These are phyloP conservation scores for Bostrychus sinensis DNA, from an alignment of 2,113 vertebrate species.

Conservation along the genomic window DNA sequence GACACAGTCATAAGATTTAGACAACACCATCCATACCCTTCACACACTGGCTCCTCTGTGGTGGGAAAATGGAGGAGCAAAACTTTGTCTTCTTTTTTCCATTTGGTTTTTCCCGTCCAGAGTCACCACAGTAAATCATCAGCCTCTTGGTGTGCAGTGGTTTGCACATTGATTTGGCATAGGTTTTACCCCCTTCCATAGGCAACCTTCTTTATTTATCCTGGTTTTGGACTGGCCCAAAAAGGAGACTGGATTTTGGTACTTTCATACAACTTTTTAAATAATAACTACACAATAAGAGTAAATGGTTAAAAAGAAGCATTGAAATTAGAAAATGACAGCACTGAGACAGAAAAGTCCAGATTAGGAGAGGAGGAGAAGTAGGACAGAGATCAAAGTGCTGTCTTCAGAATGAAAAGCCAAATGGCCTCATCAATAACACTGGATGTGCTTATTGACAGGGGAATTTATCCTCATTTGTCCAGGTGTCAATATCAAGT, in stretches of 20 bases:
- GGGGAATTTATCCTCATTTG: constrained; percentile 81
- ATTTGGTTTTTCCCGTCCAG: too few species aligned
- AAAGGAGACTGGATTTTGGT: background rate
- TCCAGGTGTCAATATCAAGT: constrained; percentile 79
- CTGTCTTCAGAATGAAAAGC: constrained; percentile 59
- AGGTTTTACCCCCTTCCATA: too few species aligned
- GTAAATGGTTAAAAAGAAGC: background rate
- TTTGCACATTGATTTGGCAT: too few species aligned
- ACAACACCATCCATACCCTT: background rate
- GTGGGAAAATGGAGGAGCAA: too few species aligned
- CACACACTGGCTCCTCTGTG: background rate
- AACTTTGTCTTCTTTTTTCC: too few species aligned
- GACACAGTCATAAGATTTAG: background rate
- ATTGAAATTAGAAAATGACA: background rate
- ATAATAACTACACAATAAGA: too few species aligned
- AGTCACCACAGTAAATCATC: too few species aligned
- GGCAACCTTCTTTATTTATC: too few species aligned
- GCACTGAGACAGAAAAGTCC: constrained; percentile 14
- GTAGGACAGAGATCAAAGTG: constrained; percentile 30
- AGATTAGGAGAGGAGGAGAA: constrained; percentile 41
- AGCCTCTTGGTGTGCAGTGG: too few species aligned
- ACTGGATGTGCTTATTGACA: constrained; percentile 71
- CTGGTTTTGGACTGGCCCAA: too few species aligned
- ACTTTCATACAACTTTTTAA: background rate
- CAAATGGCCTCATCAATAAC: constrained; percentile 80